These are phyloP conservation scores for Pseudococcus longispinus DNA, from an alignment of 2,888 invertebrate species.

Conservation along the genomic window DNA sequence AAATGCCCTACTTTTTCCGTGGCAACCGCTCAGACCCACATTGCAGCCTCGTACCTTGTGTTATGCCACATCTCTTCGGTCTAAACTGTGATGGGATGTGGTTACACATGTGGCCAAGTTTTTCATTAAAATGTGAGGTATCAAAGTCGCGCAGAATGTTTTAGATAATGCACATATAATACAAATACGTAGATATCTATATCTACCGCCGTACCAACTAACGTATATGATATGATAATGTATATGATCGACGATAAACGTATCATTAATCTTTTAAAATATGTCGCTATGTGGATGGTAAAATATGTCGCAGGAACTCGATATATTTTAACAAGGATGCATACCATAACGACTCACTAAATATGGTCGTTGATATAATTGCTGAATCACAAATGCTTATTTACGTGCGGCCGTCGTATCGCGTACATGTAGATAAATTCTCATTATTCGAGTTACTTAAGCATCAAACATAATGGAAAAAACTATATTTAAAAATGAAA, in stretches of 20 bases:
- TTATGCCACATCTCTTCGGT: background rate
- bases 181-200: background rate
- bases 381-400: slow-evolving; percentile 16
- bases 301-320: slow-evolving; percentile 34
- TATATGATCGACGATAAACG: slow-evolving; percentile 19
- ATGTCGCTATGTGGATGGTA: slow-evolving; percentile 14
- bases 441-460: background rate
- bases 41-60: no score
- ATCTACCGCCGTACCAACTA: background rate
- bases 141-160: background rate
- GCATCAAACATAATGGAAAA: no score
- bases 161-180: background rate
- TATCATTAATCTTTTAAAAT: slow-evolving; percentile 28
- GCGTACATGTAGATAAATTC: background rate
- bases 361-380: slow-evolving; percentile 14
- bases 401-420: background rate
- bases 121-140: background rate
- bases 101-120: background rate
- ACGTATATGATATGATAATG: background rate
- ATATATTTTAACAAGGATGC: slow-evolving; percentile 31
- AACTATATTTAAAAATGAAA: no score
- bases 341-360: background rate
- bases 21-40: no score
- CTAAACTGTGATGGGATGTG: no score
- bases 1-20: no score